phyloP scores from a whole-genome alignment of 2,797 vertebrate genomes.

The Cebuella pygmaea region DNA sequence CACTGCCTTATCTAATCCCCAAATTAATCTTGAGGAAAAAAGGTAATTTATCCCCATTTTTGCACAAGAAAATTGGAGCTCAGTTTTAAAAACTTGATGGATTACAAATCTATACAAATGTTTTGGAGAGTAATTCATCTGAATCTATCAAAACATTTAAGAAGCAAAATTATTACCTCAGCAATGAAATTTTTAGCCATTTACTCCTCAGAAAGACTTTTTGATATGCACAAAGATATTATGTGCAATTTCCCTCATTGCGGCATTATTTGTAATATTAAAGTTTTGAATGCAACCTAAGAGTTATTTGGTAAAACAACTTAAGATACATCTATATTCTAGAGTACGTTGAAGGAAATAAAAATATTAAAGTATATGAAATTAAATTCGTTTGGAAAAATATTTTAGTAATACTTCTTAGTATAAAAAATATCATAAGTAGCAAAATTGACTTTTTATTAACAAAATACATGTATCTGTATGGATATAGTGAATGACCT shows the following conservation, averaged over 20 bases:
- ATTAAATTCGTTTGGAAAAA: neutral
- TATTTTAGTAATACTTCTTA: conserved; percentile 8
- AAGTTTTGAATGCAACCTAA: conserved; percentile 10
- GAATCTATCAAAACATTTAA: conserved; percentile 44
- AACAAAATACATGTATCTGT: neutral
- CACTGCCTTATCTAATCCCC: neutral
- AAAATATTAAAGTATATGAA: neutral
- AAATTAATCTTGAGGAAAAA: neutral
- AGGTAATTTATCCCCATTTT: neutral
- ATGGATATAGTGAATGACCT: neutral
- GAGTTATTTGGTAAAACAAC: conserved; percentile 5
- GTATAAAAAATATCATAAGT: neutral
- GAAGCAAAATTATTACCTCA: neutral
- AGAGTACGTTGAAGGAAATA: neutral
- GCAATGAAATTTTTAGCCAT: neutral
- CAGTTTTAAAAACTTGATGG: neutral
- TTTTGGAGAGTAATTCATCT: conserved; percentile 29
- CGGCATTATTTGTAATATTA: neutral
- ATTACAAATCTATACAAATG: conserved; percentile 1
- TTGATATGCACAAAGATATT: neutral
- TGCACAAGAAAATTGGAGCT: conserved; percentile 30
- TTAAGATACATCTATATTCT: neutral
- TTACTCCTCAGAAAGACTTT: conserved; percentile 20
- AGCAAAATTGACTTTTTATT: conserved; percentile 29
- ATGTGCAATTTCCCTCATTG: neutral